Conservation (phyloP, 1,140 invertebrate genomes). For the Bradysia coprophila region DNA sequence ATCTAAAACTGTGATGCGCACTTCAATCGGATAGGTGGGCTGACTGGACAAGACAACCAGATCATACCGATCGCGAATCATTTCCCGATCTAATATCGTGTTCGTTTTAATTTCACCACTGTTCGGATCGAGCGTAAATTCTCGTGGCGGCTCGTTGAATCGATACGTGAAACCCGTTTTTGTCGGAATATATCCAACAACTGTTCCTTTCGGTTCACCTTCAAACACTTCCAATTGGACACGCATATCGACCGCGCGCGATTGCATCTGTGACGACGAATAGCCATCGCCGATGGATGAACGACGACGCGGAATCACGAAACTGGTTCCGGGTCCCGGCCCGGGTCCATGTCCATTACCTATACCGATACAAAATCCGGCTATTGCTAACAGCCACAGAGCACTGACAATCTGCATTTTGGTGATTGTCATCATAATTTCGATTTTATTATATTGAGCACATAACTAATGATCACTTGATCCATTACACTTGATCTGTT, state of each 20-base stretch:
- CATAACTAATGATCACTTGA: too few relatives aligned
- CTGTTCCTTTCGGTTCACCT: constrained; percentile 58
- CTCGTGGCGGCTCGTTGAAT: constrained; percentile 73
- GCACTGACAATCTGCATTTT: not conserved
- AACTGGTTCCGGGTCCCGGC: constrained; percentile 4
- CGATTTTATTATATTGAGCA: too few relatives aligned
- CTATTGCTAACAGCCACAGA: not conserved
- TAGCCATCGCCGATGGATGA: constrained; percentile 9
- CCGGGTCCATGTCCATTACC: constrained; percentile 2
- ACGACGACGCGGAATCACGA: constrained; percentile 13
- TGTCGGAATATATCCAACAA: constrained; percentile 68
- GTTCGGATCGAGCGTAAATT: constrained; percentile 61
- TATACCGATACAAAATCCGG: not conserved
- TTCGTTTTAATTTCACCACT: constrained; percentile 70
- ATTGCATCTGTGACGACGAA: constrained; percentile 49
- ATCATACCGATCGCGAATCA: constrained; percentile 70
- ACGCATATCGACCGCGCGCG: constrained; percentile 65
- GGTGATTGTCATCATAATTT: too few relatives aligned
- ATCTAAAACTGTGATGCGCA: constrained; percentile 66
- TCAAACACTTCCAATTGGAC: constrained; percentile 70
- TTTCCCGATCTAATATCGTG: constrained; percentile 61
- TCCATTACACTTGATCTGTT: too few relatives aligned
- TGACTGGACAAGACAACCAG: constrained; percentile 79
- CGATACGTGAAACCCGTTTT: constrained; percentile 76
- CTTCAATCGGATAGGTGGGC: constrained; percentile 84